phyloP scores from a whole-genome alignment of 2,113 vertebrate species.

The Lucifuga dentata region DNA sequence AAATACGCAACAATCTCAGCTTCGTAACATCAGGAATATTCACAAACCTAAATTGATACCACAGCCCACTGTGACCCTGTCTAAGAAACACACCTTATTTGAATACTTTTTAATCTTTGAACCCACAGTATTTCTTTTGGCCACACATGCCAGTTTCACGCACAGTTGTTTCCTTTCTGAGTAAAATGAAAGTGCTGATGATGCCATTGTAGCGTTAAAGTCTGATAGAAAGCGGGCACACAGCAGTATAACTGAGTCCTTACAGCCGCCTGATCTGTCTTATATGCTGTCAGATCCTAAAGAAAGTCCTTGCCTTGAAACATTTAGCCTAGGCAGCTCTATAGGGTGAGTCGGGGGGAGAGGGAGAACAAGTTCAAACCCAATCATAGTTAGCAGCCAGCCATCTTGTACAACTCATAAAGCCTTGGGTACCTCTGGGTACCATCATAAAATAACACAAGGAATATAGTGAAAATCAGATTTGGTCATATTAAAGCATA shows the following conservation, averaged over 20 bases:
- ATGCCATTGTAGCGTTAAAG: conserved; percentile 17
- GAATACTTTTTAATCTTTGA: conserved; percentile 30
- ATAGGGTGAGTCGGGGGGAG: too few species aligned
- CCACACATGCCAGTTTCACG: conserved; percentile 9
- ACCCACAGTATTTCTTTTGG: conserved; percentile 29
- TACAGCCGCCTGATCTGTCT: conserved; percentile 6
- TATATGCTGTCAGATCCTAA: conserved; percentile 32
- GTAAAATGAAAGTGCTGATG: conserved; percentile 13
- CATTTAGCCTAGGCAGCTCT: conserved; percentile 31
- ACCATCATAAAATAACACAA: too few species aligned
- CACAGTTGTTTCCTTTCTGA: conserved; percentile 7
- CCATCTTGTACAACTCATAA: too few species aligned
- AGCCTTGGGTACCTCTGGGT: too few species aligned
- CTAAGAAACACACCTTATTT: conserved; percentile 11
- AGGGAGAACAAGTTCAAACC: too few species aligned
- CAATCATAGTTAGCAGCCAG: too few species aligned
- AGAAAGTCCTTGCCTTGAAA: conserved; percentile 33
- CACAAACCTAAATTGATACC: conserved; percentile 18
- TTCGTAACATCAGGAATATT: conserved; percentile 9
- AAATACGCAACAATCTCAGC: background rate
- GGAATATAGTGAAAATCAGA: too few species aligned
- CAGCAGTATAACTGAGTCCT: background rate
- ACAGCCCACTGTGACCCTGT: conserved; percentile 8
- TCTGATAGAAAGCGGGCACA: background rate
- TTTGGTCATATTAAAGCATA: too few species aligned